Base-by-base conservation (phyloP, 2,797 vertebrate genomes). In the Pristis pectinata region DNA sequence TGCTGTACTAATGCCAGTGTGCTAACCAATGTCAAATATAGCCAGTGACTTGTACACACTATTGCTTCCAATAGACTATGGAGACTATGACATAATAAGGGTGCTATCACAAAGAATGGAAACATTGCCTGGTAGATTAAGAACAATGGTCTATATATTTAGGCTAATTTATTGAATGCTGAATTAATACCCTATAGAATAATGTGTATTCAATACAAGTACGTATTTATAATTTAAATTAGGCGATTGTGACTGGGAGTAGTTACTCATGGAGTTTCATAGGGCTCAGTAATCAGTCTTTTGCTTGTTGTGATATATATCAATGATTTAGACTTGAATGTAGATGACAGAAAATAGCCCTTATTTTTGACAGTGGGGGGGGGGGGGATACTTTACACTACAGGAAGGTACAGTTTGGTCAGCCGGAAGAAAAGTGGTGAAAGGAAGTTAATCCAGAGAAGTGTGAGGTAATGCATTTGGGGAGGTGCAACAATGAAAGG, bases 61-160 rank as follows among this genome's bases (percentile, higher is more conserved):
- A 93, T 24, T 72, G 64, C 91, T 93, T 93, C 64, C 91, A 93
- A 93, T 91, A 92, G 91, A 72, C 64, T 70, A 93, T 34, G 34
- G 64, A n/a, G 91, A 93, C 41, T 93, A 17, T 30, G 15, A n/a
- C 19, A 72, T 93, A 41, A 92, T 92, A 44, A 93, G 89, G 61
- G 64, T 27, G 22, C 30, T 70, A 93, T 61, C 37, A 27, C 91
- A 93, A 70, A 93, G 64, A 70, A 93, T 67, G 89, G 37, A 93
- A 93, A 70, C 61, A 70, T 44, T 93, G 89, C 64, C 89, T 70
- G n/a, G 89, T 87, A 22, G 59, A 37, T 91, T 41, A 91, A 44
- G 91, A 91, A 91, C 30, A 67, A 93, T 93, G 19, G 37, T 7
- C 17, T 93, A n/a, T 70, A 91, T 44, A 27, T 93, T 93, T 41